Percentiles rank a stretch among this genome's conserved stretches.
Conservation (phyloP, 2,888 invertebrate genomes). For the Torymus tubicola region DNA sequence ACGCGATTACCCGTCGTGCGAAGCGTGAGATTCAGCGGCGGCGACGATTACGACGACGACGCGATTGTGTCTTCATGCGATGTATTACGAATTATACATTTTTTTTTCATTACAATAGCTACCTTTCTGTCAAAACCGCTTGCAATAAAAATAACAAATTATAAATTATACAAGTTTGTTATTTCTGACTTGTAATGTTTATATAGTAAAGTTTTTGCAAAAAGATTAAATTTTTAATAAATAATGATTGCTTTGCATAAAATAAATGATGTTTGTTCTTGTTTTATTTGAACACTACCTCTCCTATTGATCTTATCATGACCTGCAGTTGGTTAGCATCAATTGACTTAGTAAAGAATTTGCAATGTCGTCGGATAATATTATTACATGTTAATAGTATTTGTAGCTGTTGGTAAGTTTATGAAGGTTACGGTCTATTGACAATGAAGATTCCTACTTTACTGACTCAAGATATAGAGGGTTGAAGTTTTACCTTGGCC, state of each 20-base stretch:
- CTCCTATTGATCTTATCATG: too few species aligned
- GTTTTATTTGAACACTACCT: background rate
- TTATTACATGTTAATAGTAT: too few species aligned
- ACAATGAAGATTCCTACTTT: too few species aligned
- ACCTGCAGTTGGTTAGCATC: too few species aligned
- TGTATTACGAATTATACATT: constrained; percentile 69
- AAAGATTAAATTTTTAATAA: constrained; percentile 56
- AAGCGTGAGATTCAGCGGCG: constrained; percentile 59
- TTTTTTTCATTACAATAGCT: constrained; percentile 70
- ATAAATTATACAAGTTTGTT: constrained; percentile 64
- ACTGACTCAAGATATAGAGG: too few species aligned
- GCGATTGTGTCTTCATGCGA: constrained; percentile 69
- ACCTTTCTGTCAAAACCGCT: constrained; percentile 74
- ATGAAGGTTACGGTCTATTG: too few species aligned
- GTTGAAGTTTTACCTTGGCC: too few species aligned
- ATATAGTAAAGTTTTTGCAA: constrained; percentile 55
- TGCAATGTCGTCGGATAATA: too few species aligned
- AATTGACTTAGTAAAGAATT: too few species aligned
- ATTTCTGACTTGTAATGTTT: constrained; percentile 53
- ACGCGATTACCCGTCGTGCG: constrained; percentile 16
- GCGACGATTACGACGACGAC: constrained; percentile 60
- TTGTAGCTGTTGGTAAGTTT: too few species aligned
- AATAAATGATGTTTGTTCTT: constrained; percentile 27
- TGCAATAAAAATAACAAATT: constrained; percentile 72
- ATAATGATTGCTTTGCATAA: constrained; percentile 57